phyloP scores from a whole-genome alignment of 2,113 vertebrate genomes.

The Varanus salvator region DNA sequence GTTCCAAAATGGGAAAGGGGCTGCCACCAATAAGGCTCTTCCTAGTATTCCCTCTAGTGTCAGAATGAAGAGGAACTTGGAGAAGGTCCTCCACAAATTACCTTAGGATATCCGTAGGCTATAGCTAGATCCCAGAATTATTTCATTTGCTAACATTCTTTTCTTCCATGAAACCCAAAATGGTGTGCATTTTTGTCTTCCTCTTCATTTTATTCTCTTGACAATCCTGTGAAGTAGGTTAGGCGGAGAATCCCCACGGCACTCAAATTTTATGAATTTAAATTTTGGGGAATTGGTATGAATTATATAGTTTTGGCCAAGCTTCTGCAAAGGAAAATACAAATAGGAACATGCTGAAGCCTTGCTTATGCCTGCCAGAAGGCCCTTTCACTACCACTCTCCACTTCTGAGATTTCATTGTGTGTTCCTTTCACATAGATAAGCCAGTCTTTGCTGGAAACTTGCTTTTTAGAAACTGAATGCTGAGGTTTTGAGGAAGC shows the following conservation, averaged over 20 bases:
- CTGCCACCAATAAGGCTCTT: too few species aligned
- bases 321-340: background rate
- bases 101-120: background rate
- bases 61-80: too few species aligned
- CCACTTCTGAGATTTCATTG: background rate
- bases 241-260: too few species aligned
- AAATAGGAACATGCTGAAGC: background rate
- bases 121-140: background rate
- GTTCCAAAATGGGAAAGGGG: too few species aligned
- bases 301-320: background rate
- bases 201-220: too few species aligned
- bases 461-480: background rate
- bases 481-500: background rate
- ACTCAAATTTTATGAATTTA: background rate
- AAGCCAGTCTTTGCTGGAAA: background rate
- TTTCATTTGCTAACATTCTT: too few species aligned
- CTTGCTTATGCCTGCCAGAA: background rate
- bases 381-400: too few species aligned
- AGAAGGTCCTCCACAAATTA: too few species aligned
- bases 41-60: too few species aligned
- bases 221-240: too few species aligned
- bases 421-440: background rate
- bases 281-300: background rate
- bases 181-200: too few species aligned
- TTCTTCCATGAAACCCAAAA: too few species aligned